Base-by-base conservation (phyloP, 2,113 vertebrate genomes). In the Lophochroa leadbeateri region DNA sequence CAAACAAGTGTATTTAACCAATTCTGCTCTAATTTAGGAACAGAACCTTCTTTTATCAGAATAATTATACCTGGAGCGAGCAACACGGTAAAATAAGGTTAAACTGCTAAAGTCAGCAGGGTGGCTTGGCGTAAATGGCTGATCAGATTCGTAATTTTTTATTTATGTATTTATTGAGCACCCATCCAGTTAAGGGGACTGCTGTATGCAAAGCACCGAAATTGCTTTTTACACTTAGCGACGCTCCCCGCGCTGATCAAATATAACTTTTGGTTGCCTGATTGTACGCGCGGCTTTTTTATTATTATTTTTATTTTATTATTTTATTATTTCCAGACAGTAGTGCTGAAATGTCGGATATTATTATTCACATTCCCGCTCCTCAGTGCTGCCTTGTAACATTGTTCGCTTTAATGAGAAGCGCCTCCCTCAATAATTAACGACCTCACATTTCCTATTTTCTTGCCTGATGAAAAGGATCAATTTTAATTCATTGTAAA, bases 381-480 rank as follows among this genome's bases (percentile, higher is more conserved):
- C 89, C 96, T 97, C 96, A 93, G 96, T 96, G 97, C 96, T 97
- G 97, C 97, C 97, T 97, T 97, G 97, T 97, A 98, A 97, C 97
- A 97, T 96, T 97, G 98, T 97, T 98, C 91, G 92, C 97, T 97
- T 97, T 98, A 98, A 98, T 98, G 98, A 98, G 97, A 97, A 97
- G 97, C 90, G 97, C 97, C 98, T 98, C 98, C 97, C 96, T 97
- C 97, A 97, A 98, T 98, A 98, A 98, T 98, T 98, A 98, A 98
- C 98, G 97, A 98, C 95, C 97, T 97, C 97, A 97, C 98, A 98
- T 98, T 98, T 98, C 97, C 97, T 98, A 97, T 98, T 98, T 98
- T 98, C 98, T 98, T 97, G 97, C 97, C 96, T 98, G 98, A 98
- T 98, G 98, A 98, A 98, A 98, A 98, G 97, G 98, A 98, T 98